Percentiles rank a stretch among this genome's conserved stretches.
Conservation (phyloP, 2,888 invertebrate species). For the Danaus chrysippus region DNA sequence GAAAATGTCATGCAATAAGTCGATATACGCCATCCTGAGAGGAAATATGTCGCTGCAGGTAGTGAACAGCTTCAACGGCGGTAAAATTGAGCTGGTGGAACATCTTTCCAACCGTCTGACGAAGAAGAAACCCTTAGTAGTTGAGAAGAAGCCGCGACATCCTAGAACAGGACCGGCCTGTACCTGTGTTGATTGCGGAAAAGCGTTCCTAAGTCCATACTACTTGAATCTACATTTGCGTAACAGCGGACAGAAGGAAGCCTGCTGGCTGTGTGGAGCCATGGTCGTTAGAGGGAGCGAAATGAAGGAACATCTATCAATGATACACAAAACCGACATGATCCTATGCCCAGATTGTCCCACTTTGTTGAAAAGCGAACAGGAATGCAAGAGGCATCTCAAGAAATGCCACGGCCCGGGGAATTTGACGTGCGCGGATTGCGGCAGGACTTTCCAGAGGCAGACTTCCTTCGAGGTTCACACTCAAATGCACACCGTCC, state of each 20-base stretch:
- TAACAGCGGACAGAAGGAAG: constrained; percentile 65
- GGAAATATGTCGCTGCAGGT: constrained; percentile 48
- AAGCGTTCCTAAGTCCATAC: constrained; percentile 54
- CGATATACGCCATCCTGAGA: constrained; percentile 53
- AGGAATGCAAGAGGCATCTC: constrained; percentile 45
- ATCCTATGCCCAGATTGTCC: constrained; percentile 57
- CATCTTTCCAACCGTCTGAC: constrained; percentile 43
- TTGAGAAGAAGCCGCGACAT: constrained; percentile 27
- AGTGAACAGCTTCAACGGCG: constrained; percentile 47
- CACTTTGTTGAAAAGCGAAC: constrained; percentile 41
- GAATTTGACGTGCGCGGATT: constrained; percentile 53
- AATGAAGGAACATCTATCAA: constrained; percentile 50
- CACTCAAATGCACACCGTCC: constrained; percentile 62
- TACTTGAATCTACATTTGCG: constrained; percentile 56
- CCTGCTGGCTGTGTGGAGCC: constrained; percentile 53
- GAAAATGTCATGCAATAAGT: constrained; percentile 36
- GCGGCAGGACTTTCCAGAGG: constrained; percentile 57
- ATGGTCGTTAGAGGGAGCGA: constrained; percentile 48
- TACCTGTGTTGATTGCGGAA: constrained; percentile 59
- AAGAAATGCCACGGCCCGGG: constrained; percentile 50
- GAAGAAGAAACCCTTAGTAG: constrained; percentile 34
- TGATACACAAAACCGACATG: constrained; percentile 44
- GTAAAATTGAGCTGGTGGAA: constrained; percentile 46
- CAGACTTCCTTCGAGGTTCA: constrained; percentile 55
- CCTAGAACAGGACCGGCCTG: constrained; percentile 48